A percentile compares a stretch with the other conserved stretches of the same genome.
Conservation (phyloP, 1,140 invertebrate genomes). For the Nautilus pompilius region DNA sequence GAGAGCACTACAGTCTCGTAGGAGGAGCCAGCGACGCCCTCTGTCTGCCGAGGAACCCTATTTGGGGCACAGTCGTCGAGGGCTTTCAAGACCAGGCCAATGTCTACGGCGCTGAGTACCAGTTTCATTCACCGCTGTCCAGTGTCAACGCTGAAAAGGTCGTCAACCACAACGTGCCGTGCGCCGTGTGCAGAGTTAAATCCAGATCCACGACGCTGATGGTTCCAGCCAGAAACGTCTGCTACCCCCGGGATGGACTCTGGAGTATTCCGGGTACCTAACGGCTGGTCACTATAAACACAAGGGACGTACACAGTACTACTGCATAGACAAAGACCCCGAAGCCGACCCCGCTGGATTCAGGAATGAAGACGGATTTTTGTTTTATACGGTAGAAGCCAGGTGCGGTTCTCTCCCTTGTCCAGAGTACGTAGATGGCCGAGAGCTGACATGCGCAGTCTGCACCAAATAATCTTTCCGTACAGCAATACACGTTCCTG, state of each 20-base stretch:
- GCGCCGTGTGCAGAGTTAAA: constrained; percentile 15
- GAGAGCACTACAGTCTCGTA: too few species aligned
- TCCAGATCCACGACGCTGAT: constrained; percentile 14
- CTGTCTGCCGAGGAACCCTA: too few species aligned
- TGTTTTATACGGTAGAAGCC: constrained; percentile 13
- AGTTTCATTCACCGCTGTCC: too few species aligned
- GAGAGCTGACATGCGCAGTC: constrained; percentile 5
- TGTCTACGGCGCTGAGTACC: too few species aligned
- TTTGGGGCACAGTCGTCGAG: too few species aligned
- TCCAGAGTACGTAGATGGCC: constrained; percentile 8
- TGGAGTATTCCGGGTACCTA: constrained; percentile 24
- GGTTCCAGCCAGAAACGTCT: constrained; percentile 23
- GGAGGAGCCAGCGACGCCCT: too few species aligned
- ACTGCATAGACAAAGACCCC: constrained; percentile 17
- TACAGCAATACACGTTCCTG: too few species aligned
- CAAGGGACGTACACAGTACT: constrained; percentile 2
- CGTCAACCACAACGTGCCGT: constrained; percentile 18
- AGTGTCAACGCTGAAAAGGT: too few species aligned
- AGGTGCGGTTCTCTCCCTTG: constrained; percentile 14
- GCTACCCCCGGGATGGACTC: constrained; percentile 23
- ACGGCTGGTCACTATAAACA: constrained; percentile 11
- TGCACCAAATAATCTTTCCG: constrained; percentile 11
- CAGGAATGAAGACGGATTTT: constrained; percentile 3
- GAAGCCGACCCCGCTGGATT: constrained; percentile 2
- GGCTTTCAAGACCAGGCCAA: too few species aligned